These are phyloP conservation scores for Neoitamus cyanurus DNA, from an alignment of 2,888 invertebrate genomes.

Conservation along the genomic window DNA sequence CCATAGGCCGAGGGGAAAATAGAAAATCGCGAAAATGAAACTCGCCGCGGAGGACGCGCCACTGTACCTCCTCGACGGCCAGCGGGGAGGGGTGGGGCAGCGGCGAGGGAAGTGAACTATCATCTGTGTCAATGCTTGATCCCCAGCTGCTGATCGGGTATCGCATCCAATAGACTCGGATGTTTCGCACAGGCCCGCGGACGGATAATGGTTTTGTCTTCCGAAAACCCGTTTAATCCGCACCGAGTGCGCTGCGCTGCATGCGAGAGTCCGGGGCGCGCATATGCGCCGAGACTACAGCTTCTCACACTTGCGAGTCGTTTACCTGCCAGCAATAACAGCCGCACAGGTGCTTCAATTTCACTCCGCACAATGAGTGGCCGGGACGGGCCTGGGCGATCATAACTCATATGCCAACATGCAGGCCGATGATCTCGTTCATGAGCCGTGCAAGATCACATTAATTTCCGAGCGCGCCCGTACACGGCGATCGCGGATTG, in stretches of 20 bases:
- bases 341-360: slow-evolving; percentile 51
- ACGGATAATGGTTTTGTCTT: slow-evolving; percentile 42
- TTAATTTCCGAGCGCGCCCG: slow-evolving; percentile 50
- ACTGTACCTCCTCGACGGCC: background rate
- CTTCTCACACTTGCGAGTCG: slow-evolving; percentile 23
- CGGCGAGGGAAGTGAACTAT: slow-evolving; percentile 37
- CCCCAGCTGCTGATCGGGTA: slow-evolving; percentile 39
- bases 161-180: background rate
- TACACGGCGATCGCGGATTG: slow-evolving; percentile 4
- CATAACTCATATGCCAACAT: slow-evolving; percentile 49
- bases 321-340: slow-evolving; percentile 38
- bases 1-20: slow-evolving; percentile 11
- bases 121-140: slow-evolving; percentile 47
- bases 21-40: slow-evolving; percentile 34
- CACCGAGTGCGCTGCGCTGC: background rate
- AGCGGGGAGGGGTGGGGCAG: background rate
- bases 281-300: background rate
- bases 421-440: slow-evolving; percentile 49
- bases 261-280: background rate
- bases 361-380: slow-evolving; percentile 50
- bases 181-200: background rate
- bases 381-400: slow-evolving; percentile 29
- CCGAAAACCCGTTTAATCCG: slow-evolving; percentile 43
- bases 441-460: slow-evolving; percentile 49
- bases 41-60: background rate